Evolutionary conservation across 1,140 invertebrate species (phyloP).

Genomic region (roundworm (Caenorhabditis elegans)): WBcel235 BX284602.5:14738001-14738500

Average conservation of each 20-base stretch:
- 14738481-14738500: no score
- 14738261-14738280: background rate
- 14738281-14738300: no score
- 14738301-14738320: no score
- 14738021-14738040: slow-evolving; percentile 77
- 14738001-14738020: slow-evolving; percentile 75
- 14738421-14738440: no score
- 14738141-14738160: slow-evolving; percentile 52
- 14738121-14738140: slow-evolving; percentile 47
- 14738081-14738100: slow-evolving; percentile 24
- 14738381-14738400: no score
- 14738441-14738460: no score
- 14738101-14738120: no score
- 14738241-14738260: background rate
- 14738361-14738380: no score
- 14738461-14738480: no score
- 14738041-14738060: slow-evolving; percentile 71
- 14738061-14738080: slow-evolving; percentile 55
- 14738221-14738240: background rate
- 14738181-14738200: slow-evolving; percentile 45
- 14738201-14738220: slow-evolving; percentile 7
- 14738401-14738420: no score
- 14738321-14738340: no score
- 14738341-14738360: no score
- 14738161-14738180: slow-evolving; percentile 48